Percentiles rank a stretch among this genome's conserved stretches.
These are phyloP conservation scores for Hyaena hyaena DNA, from an alignment of 2,113 vertebrate genomes.

Conservation along the genomic window DNA sequence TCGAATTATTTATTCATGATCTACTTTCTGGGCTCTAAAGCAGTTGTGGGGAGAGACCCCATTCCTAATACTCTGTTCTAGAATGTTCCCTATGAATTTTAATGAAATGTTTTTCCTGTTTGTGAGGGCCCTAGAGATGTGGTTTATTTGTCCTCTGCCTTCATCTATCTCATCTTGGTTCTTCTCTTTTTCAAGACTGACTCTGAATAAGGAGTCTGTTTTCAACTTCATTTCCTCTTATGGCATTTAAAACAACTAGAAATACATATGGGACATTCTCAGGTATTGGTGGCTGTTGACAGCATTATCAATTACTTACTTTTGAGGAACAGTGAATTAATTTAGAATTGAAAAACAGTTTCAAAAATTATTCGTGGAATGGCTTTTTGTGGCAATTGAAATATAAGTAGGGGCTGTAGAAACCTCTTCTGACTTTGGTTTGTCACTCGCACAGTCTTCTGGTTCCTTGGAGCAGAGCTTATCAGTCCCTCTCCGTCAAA, in stretches of 20 bases:
- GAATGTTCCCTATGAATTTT: neutral
- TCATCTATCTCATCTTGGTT: neutral
- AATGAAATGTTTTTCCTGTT: neutral
- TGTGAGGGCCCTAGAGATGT: neutral
- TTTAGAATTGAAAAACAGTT: conserved; percentile 31
- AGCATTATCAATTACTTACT: neutral
- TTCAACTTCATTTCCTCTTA: neutral
- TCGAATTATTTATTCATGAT: conserved; percentile 15
- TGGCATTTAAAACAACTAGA: neutral
- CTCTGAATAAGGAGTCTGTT: neutral
- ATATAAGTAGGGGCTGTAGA: neutral
- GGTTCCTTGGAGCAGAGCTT: neutral
- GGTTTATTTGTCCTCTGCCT: neutral
- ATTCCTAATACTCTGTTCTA: neutral
- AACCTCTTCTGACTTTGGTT: neutral
- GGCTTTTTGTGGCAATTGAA: neutral
- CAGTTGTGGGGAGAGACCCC: neutral
- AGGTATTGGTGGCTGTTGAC: neutral
- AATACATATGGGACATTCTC: neutral
- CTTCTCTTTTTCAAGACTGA: neutral
- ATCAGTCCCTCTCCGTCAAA: neutral
- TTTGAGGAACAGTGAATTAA: conserved; percentile 11
- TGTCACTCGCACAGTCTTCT: neutral
- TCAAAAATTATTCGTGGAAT: neutral
- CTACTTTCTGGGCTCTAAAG: neutral